Evolutionary conservation across 2,888 invertebrate genomes (phyloP).

Genomic region (Endomychus coccineus): DNA sequence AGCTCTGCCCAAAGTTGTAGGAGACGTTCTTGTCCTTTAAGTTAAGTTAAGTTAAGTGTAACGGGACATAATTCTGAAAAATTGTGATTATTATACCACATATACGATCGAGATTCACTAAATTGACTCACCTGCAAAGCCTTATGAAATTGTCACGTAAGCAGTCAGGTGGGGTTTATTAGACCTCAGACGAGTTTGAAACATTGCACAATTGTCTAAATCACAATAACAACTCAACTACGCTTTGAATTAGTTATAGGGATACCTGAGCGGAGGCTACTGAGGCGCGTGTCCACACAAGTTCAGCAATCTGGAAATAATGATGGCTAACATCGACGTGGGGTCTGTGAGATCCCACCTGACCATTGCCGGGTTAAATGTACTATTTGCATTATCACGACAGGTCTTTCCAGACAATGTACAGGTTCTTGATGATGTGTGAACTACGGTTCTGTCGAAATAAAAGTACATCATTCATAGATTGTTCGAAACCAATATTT

Average conservation of each 20-base stretch:
- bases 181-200: neutral
- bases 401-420: no score
- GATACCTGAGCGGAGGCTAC: neutral
- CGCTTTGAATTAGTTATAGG: neutral
- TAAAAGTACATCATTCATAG: no score
- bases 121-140: neutral
- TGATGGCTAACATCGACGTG: no score
- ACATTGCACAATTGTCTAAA: neutral
- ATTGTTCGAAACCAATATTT: no score
- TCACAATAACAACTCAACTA: neutral
- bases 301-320: no score
- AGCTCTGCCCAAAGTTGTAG: neutral
- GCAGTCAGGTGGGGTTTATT: constrained; percentile 2
- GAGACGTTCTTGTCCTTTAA: neutral
- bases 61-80: neutral
- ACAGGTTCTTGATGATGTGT: no score
- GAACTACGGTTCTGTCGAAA: no score
- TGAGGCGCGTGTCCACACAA: neutral
- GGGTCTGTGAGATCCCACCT: no score
- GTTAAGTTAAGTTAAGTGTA: no score
- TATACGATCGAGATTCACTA: neutral
- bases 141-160: no score
- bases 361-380: no score
- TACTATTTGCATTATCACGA: no score
- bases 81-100: neutral